phyloP scores from a whole-genome alignment of 1,140 invertebrate genomes.

The Conopomorpha cramerella region DNA sequence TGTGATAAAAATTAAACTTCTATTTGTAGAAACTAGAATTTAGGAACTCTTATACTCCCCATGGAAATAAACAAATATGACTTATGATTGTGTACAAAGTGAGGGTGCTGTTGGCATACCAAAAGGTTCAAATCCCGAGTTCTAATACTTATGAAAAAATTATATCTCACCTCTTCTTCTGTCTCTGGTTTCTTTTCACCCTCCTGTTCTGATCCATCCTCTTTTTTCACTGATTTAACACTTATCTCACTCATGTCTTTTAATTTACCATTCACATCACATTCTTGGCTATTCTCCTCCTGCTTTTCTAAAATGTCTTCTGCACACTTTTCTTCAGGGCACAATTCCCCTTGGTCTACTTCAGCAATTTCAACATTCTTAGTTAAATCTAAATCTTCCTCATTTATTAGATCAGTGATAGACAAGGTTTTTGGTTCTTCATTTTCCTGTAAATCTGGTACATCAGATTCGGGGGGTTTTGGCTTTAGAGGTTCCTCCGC shows the following conservation, averaged over 20 bases:
- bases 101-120: no score
- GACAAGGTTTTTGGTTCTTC: slow-evolving; percentile 40
- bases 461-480: background rate
- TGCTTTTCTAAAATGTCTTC: slow-evolving; percentile 39
- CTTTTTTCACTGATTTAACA: slow-evolving; percentile 31
- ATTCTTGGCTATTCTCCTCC: slow-evolving; percentile 39
- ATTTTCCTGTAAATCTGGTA: background rate
- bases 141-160: no score
- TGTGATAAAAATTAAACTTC: no score
- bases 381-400: slow-evolving; percentile 44
- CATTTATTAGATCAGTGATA: slow-evolving; percentile 54
- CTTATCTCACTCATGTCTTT: slow-evolving; percentile 65
- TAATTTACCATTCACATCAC: slow-evolving; percentile 62
- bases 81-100: no score
- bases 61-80: no score
- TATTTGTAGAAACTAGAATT: no score
- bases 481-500: no score
- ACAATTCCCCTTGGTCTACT: slow-evolving; percentile 46
- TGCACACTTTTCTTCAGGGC: no score
- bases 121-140: no score
- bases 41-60: no score
- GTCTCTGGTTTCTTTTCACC: slow-evolving; percentile 16
- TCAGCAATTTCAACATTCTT: slow-evolving; percentile 57
- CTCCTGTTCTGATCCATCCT: slow-evolving; percentile 10
- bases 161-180: slow-evolving; percentile 34